Base-by-base conservation (phyloP, 1,140 invertebrate genomes). In the Ceratina australensis region DNA sequence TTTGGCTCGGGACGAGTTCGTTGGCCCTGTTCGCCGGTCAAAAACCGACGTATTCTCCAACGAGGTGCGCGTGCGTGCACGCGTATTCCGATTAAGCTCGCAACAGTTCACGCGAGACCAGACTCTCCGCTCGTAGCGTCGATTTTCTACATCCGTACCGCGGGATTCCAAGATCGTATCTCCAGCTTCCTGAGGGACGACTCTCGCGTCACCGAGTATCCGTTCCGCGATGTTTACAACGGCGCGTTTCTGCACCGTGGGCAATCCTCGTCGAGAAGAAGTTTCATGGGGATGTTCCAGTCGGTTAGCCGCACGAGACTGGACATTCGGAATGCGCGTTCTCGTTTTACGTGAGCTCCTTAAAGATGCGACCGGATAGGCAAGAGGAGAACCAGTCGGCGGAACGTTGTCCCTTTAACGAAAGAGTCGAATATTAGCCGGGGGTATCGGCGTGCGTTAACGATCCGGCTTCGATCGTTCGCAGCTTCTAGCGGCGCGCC, bases 1-100 rank as follows among this genome's bases (percentile, higher is more conserved):
- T 60, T 42, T 8, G 49, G 24, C 49, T 73, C 47, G 5, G 33
- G 33, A 10, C 33, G 73, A 60, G 64, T 67, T 77, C 73, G 49
- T 56, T 81, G 79, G 56, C 73, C 65, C 64, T 10, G 22, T 69
- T 22, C 54, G 42, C 26, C 49, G 61, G 33, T 65, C 26, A 26
- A 49, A 52, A 68, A 28, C 22, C 22, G 71, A 63, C 33, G 52
- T 42, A 13, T 59, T 22, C 10, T 33, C 52, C 20, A 49, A 28
- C 52, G 18, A 3, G 20, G 42, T 18, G 22, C 13, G 28, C 57
- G 57, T 26, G 20, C 22, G 57, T 18, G 15, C 49, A 50, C 24
- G 12, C 5, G 33, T 42, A 10, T 42, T 50, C 47, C 47, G 42
- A 26, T 20, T 22, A 16, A 50, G 63, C 52, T 13, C 12, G 60